Percentiles rank a stretch among this genome's conserved stretches.
These are phyloP conservation scores for Meloe dianella DNA, from an alignment of 2,888 invertebrate genomes.

Conservation along the genomic window DNA sequence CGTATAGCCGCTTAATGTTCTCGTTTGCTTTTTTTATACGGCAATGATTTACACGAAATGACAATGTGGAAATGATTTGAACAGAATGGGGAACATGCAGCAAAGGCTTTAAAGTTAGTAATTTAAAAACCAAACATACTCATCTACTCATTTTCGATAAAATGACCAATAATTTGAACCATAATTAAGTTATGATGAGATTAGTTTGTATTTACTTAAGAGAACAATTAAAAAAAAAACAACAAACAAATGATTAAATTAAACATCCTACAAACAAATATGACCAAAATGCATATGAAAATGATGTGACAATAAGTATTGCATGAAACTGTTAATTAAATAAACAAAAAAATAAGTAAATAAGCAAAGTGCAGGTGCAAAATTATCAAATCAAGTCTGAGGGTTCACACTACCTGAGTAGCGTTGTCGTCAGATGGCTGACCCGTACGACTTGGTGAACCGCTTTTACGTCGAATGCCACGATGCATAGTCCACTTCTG, in stretches of 20 bases:
- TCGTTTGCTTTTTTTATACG: neutral
- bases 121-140: neutral
- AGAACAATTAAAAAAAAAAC: neutral
- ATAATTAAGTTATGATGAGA: neutral
- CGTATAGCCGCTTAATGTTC: neutral
- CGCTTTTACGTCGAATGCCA: conserved; percentile 76
- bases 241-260: neutral
- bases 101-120: neutral
- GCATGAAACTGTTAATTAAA: neutral
- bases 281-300: neutral
- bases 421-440: conserved; percentile 61
- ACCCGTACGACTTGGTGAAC: conserved; percentile 64
- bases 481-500: conserved; percentile 85
- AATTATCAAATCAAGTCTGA: conserved; percentile 30
- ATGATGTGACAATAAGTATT: neutral
- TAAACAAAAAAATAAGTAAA: conserved; percentile 14
- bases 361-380: conserved; percentile 35
- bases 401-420: conserved; percentile 62
- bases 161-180: neutral
- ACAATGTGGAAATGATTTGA: neutral
- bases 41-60: conserved; percentile 3
- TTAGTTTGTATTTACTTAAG: neutral
- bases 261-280: neutral
- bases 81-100: neutral
- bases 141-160: neutral